Percentiles rank a stretch among this genome's conserved stretches.
Conservation (phyloP, 1,140 invertebrate genomes). For the Aphaenogaster floridana region DNA sequence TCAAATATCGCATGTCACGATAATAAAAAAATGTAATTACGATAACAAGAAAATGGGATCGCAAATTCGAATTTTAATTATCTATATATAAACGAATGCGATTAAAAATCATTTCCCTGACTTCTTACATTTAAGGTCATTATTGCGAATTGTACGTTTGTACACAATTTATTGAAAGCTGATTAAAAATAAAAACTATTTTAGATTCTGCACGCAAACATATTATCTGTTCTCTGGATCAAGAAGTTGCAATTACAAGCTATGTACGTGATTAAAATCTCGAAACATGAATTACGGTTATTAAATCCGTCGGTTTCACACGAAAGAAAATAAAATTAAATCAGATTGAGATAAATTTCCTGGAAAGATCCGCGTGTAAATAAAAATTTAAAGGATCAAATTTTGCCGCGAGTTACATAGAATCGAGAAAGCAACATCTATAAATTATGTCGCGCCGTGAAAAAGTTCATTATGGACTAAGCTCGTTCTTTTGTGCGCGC, state of each 20-base stretch:
- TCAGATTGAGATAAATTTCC: slow-evolving; percentile 5
- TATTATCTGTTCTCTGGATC: slow-evolving; percentile 5
- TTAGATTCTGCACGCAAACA: not conserved
- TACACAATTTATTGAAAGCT: not conserved
- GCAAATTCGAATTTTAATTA: not conserved
- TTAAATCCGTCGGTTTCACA: slow-evolving; percentile 15
- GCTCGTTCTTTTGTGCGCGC: slow-evolving; percentile 21
- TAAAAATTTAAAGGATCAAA: not conserved
- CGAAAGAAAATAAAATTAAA: not conserved
- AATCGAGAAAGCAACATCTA: slow-evolving; percentile 1
- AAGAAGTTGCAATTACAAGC: slow-evolving; percentile 2
- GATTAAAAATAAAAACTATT: slow-evolving; percentile 2
- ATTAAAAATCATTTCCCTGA: not conserved
- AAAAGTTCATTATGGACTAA: slow-evolving; percentile 50
- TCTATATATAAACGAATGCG: not conserved
- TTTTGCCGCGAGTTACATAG: not conserved
- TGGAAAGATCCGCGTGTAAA: not conserved
- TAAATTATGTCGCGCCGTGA: slow-evolving; percentile 42
- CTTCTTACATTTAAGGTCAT: not conserved
- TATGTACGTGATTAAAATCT: slow-evolving; percentile 23
- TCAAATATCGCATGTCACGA: not conserved
- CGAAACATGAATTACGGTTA: slow-evolving; percentile 14
- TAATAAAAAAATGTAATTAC: not conserved
- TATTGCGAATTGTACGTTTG: not conserved
- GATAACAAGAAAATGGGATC: not conserved